Conservation (phyloP, 2,888 invertebrate species). For the Hipparchia sbordonii region DNA sequence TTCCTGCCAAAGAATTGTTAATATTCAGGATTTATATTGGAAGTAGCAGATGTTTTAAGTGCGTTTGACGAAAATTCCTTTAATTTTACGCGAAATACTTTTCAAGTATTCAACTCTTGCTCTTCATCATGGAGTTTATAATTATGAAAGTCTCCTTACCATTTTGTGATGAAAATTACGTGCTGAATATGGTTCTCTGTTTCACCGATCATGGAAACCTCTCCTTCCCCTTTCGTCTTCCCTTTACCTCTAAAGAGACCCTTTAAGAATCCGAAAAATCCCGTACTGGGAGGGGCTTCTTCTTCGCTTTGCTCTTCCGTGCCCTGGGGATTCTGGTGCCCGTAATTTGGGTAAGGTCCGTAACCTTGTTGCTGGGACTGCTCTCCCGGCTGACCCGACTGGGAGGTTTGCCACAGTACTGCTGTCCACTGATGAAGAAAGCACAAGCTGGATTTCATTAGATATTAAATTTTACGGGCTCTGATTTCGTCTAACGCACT, state of each 20-base stretch:
- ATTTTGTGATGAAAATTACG: slow-evolving; percentile 23
- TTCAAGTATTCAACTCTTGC: slow-evolving; percentile 21
- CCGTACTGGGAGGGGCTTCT: slow-evolving; percentile 49
- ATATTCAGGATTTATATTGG: slow-evolving; percentile 42
- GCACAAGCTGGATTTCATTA: slow-evolving; percentile 79
- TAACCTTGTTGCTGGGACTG: slow-evolving; percentile 36
- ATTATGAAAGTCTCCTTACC: slow-evolving; percentile 38
- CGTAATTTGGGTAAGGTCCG: slow-evolving; percentile 17
- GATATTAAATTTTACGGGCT: slow-evolving; percentile 68
- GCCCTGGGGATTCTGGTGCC: slow-evolving; percentile 26
- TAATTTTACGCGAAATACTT: slow-evolving; percentile 14
- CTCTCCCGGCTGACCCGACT: slow-evolving; percentile 37
- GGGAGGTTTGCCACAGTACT: slow-evolving; percentile 49
- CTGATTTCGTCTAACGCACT: slow-evolving; percentile 81
- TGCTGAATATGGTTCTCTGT: slow-evolving; percentile 21
- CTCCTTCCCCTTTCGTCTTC: slow-evolving; percentile 53
- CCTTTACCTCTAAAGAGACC: slow-evolving; percentile 56
- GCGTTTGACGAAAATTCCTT: slow-evolving; percentile 70
- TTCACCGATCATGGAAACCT: slow-evolving; percentile 50
- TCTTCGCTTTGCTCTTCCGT: slow-evolving; percentile 39
- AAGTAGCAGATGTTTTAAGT: slow-evolving; percentile 48
- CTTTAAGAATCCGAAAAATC: slow-evolving; percentile 61
- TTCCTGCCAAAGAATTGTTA: slow-evolving; percentile 70
- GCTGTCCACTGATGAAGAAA: slow-evolving; percentile 76
- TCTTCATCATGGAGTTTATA: slow-evolving; percentile 7